Percentiles rank a stretch among this genome's conserved stretches.
Conservation (phyloP, 2,113 vertebrate species). For the Notechis scutatus region DNA sequence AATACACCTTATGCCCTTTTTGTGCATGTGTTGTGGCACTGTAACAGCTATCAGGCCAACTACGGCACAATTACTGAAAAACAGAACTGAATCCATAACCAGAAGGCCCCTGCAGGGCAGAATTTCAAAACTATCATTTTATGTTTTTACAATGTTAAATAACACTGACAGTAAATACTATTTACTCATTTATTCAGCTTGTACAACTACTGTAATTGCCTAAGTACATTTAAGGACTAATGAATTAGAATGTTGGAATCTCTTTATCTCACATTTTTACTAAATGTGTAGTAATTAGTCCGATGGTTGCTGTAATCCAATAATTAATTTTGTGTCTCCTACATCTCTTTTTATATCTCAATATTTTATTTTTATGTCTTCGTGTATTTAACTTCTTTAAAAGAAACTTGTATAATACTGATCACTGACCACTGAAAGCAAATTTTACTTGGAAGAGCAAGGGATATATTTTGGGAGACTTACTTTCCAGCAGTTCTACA, state of each 20-base stretch:
- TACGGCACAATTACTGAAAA: not conserved
- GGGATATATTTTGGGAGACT: conserved; percentile 23
- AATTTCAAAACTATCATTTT: not conserved
- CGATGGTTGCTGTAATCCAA: not conserved
- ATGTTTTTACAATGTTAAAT: not conserved
- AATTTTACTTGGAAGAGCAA: not conserved
- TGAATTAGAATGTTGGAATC: not conserved
- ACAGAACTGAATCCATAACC: not conserved
- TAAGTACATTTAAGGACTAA: not conserved
- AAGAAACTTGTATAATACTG: not conserved
- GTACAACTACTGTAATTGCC: not conserved
- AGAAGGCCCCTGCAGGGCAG: not conserved
- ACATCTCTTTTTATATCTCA: not conserved
- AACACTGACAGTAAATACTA: not conserved
- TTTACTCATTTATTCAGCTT: not conserved
- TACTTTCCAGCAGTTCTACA: conserved; percentile 75
- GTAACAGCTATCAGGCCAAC: not conserved
- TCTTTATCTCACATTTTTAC: not conserved
- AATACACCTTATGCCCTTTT: not conserved
- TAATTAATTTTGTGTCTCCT: not conserved
- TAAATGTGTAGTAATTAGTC: not conserved
- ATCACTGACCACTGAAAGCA: not conserved
- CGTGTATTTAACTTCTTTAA: not conserved
- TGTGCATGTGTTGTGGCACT: not conserved
- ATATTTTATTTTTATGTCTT: not conserved